Conservation (phyloP, 1,140 invertebrate genomes). For the Wiebesia pumilae region DNA sequence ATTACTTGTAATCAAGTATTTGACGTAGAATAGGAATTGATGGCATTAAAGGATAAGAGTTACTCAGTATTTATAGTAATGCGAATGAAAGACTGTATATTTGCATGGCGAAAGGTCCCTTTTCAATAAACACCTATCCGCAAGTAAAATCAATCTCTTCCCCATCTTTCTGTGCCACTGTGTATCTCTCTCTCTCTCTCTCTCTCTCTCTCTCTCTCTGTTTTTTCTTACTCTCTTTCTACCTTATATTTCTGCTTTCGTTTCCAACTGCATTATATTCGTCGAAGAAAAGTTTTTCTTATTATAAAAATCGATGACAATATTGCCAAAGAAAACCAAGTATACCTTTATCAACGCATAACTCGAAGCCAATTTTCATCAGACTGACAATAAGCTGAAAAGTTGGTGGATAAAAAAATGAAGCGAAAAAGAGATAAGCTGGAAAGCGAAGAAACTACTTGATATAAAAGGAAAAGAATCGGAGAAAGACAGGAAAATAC, state of each 20-base stretch:
- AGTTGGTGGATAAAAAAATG: slow-evolving; percentile 26
- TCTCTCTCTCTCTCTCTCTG: not conserved
- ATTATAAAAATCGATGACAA: slow-evolving; percentile 38
- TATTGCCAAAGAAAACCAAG: not conserved
- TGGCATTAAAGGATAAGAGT: not conserved
- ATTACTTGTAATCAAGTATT: not conserved
- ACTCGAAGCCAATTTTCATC: slow-evolving; percentile 48
- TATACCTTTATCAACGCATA: slow-evolving; percentile 34
- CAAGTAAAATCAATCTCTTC: slow-evolving; percentile 32
- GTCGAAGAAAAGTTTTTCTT: slow-evolving; percentile 42
- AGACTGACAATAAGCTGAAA: slow-evolving; percentile 44
- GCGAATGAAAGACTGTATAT: not conserved
- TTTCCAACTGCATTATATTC: slow-evolving; percentile 24
- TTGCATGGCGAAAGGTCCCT: not conserved
- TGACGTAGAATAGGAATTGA: not conserved
- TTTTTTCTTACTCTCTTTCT: not conserved
- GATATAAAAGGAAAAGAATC: not conserved
- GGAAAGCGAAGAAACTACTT: not conserved
- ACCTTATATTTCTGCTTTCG: not conserved
- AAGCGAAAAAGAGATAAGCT: too few species aligned
- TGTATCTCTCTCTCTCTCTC: not conserved
- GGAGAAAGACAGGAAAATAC: not conserved
- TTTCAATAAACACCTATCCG: slow-evolving; percentile 16
- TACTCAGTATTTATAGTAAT: not conserved
- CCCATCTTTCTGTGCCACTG: not conserved